phyloP scores from a whole-genome alignment of 2,888 invertebrate species.

The Synanthedon andrenaeformis region DNA sequence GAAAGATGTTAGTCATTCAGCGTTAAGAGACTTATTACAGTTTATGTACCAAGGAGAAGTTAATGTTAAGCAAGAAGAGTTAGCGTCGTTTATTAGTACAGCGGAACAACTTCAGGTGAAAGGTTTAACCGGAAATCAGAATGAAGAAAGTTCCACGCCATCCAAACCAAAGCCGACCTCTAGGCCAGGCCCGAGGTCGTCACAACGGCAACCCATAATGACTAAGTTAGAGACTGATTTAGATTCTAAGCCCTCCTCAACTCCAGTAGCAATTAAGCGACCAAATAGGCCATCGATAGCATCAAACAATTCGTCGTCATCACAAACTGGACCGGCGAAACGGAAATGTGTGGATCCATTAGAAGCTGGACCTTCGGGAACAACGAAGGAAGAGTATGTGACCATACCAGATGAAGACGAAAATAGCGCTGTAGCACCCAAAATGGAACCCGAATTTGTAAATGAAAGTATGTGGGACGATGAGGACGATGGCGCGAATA shows the following conservation, averaged over 20 bases:
- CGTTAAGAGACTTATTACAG: slow-evolving; percentile 76
- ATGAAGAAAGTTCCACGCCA: slow-evolving; percentile 70
- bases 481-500: slow-evolving; percentile 73
- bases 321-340: slow-evolving; percentile 70
- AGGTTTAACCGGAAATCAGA: slow-evolving; percentile 76
- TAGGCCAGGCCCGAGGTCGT: slow-evolving; percentile 74
- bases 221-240: slow-evolving; percentile 73
- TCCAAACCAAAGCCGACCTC: slow-evolving; percentile 70
- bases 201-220: slow-evolving; percentile 72
- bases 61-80: slow-evolving; percentile 78
- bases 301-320: slow-evolving; percentile 71
- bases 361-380: slow-evolving; percentile 72
- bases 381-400: slow-evolving; percentile 64
- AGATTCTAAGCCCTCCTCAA: slow-evolving; percentile 74
- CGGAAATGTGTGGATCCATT: slow-evolving; percentile 72
- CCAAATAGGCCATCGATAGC: slow-evolving; percentile 75
- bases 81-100: slow-evolving; percentile 78
- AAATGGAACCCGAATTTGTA: slow-evolving; percentile 76
- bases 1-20: slow-evolving; percentile 78
- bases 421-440: slow-evolving; percentile 72
- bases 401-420: slow-evolving; percentile 68
- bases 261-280: slow-evolving; percentile 73
- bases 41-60: slow-evolving; percentile 81
- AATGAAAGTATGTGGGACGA: slow-evolving; percentile 72
- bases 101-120: slow-evolving; percentile 79